Conservation (phyloP, 2,888 invertebrate genomes). For the Gastracanthus pulcherrimus region DNA sequence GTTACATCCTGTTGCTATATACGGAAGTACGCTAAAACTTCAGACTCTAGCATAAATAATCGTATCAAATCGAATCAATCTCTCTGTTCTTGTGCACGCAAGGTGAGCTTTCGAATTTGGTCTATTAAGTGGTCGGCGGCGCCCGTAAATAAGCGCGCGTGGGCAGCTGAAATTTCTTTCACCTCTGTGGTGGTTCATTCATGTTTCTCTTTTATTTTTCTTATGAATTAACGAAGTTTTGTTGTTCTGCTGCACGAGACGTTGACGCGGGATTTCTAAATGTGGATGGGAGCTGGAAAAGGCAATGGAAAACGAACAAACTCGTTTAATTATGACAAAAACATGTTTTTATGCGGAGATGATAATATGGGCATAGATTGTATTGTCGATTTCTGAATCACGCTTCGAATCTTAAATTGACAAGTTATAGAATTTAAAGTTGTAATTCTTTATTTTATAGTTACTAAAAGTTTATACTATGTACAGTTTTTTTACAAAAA, state of each 20-base stretch:
- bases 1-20: background rate
- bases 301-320: background rate
- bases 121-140: background rate
- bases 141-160: background rate
- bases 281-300: background rate
- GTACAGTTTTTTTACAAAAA: too few relatives aligned
- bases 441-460: too few relatives aligned
- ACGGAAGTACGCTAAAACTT: background rate
- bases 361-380: background rate
- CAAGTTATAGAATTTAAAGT: too few relatives aligned
- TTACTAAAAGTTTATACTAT: too few relatives aligned
- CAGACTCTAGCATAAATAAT: slow-evolving; percentile 7
- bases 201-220: background rate
- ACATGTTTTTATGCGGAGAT: background rate
- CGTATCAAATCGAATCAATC: slow-evolving; percentile 29
- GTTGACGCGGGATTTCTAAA: background rate
- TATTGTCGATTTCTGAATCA: background rate
- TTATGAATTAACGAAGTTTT: background rate
- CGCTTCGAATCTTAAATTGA: too few relatives aligned
- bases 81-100: background rate
- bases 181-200: background rate
- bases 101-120: slow-evolving; percentile 9
- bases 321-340: background rate
- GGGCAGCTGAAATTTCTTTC: slow-evolving; percentile 20
- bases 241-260: background rate